Base-by-base conservation (phyloP, 1,140 invertebrate species). In the Nasonia longicornis region DNA sequence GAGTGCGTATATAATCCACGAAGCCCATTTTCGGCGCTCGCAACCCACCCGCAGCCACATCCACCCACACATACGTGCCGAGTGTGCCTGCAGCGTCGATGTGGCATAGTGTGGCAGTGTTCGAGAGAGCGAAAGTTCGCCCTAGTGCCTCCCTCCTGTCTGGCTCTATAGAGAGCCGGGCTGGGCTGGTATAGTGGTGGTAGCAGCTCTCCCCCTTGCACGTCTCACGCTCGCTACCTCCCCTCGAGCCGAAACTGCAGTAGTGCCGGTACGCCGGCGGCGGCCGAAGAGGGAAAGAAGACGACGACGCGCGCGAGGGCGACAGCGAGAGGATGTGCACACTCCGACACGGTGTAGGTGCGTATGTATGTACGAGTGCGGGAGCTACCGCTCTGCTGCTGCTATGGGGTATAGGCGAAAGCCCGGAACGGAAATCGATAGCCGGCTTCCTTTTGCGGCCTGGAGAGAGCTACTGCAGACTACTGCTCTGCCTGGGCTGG, bases 121-220 rank as follows among this genome's bases (percentile, higher is more conserved):
- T 76, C 82, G 87, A 90, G 89, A 89, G 89, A 91, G 90, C 87
- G 90, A 91, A 91, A 90, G 89, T 90, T 90, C 89, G 90, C 87
- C 90, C 89, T 86, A 91, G 90, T 91, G 89, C 88, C 90, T 89
- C 87, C 87, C 87, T 91, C 87, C 89, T 89, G 87, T 88, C 86
- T 87, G 86, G 58, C 80, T 64, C 64, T 58, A 16, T 16, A 52
- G 48, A 20, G 48, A 52, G 4, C 48, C 48, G 48, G 16, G 48
- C 48, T 52, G 48, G 48, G 26, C 26, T 58, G 52, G n/a, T 20
- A 42, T 42, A 42, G 38, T 42, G 38, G 38, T 42, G 52, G 52
- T 20, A 58, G 20, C 52, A 20, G 11, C 16, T 58, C 52, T 58
- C 52, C 52, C 52, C n/a, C 52, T 58, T 58, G 52, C 52, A 58